These are phyloP conservation scores for Parnassius glacialis DNA, from an alignment of 2,888 invertebrate genomes.

Conservation along the genomic window DNA sequence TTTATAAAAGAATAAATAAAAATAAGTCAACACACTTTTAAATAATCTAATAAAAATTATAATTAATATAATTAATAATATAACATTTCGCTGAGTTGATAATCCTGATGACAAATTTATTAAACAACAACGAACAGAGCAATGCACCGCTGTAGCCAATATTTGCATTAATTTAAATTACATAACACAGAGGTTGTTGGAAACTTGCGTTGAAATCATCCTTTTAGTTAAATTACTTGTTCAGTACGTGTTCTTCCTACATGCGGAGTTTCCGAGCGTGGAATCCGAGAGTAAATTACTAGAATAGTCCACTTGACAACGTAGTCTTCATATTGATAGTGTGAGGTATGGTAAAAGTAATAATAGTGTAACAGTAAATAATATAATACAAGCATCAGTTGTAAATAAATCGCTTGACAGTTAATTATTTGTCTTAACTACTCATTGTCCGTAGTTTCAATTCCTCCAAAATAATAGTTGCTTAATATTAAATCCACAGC, in stretches of 20 bases:
- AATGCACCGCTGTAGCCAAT: constrained; percentile 2
- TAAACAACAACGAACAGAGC: background rate
- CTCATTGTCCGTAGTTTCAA: too few relatives aligned
- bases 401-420: too few relatives aligned
- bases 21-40: too few relatives aligned
- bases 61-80: too few relatives aligned
- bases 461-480: too few relatives aligned
- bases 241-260: background rate
- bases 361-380: too few relatives aligned
- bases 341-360: too few relatives aligned
- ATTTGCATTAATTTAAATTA: constrained; percentile 18
- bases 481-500: too few relatives aligned
- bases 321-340: background rate
- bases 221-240: constrained; percentile 20
- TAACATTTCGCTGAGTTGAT: background rate
- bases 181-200: constrained; percentile 6
- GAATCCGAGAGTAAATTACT: constrained; percentile 1
- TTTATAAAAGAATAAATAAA: too few relatives aligned
- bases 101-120: background rate
- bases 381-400: too few relatives aligned
- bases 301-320: background rate
- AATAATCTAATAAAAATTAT: too few relatives aligned
- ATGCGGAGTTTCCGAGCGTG: background rate
- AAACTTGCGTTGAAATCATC: constrained; percentile 16
- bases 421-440: too few relatives aligned